These are phyloP conservation scores for Cryptocephalus primarius DNA, from an alignment of 2,888 invertebrate genomes.

Conservation along the genomic window DNA sequence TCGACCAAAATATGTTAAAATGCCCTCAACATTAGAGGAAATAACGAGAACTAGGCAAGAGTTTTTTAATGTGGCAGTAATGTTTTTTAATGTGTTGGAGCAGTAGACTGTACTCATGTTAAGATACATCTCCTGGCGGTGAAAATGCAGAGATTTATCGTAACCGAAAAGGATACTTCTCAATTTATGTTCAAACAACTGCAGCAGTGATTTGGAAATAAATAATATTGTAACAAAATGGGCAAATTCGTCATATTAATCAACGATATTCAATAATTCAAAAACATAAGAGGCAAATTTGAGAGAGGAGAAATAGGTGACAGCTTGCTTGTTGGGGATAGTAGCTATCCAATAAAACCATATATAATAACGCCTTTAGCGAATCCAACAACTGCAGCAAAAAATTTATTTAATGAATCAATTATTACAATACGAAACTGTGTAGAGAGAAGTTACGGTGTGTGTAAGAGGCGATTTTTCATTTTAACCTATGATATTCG, in stretches of 20 bases:
- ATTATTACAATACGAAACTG: constrained; percentile 14
- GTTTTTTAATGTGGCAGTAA: constrained; percentile 2
- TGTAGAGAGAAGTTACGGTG: constrained; percentile 16
- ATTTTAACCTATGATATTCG: background rate
- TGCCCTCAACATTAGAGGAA: too few relatives aligned
- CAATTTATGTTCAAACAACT: constrained; percentile 20
- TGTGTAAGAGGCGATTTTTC: constrained; percentile 3
- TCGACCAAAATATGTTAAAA: too few relatives aligned
- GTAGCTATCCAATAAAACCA: constrained; percentile 17
- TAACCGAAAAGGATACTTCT: constrained; percentile 20
- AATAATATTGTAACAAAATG: constrained; percentile 19
- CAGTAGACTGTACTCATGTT: constrained; percentile 22
- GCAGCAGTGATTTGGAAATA: constrained; percentile 11
- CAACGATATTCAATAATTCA: background rate
- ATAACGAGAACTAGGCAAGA: too few relatives aligned
- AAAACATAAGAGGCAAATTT: constrained; percentile 4
- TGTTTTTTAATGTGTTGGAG: constrained; percentile 15
- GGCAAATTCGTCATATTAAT: constrained; percentile 20
- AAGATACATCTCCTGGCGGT: constrained; percentile 22
- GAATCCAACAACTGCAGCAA: constrained; percentile 6
- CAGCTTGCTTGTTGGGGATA: constrained; percentile 15
- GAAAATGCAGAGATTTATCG: constrained; percentile 18
- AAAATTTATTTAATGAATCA: constrained; percentile 13
- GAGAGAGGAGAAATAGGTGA: constrained; percentile 10
- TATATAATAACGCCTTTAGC: constrained; percentile 15